These are phyloP conservation scores for Calosoma granatense DNA, from an alignment of 1,140 invertebrate genomes.

Conservation along the genomic window DNA sequence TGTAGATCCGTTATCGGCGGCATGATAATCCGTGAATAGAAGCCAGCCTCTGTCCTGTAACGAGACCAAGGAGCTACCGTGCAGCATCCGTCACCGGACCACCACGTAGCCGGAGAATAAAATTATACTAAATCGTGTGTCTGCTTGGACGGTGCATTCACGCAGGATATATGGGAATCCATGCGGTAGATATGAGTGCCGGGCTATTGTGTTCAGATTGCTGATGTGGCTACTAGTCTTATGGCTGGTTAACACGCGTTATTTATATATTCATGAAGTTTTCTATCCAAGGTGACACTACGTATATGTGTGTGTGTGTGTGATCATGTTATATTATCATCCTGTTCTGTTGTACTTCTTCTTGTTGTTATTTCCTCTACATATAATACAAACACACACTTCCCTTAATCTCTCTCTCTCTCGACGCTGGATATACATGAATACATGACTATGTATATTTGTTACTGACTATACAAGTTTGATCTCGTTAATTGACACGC, in stretches of 20 bases:
- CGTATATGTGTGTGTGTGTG: not conserved
- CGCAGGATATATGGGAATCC: not conserved
- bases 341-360: too few relatives aligned
- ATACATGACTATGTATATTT: not conserved
- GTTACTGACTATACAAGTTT: not conserved
- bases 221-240: conserved; percentile 5
- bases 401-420: too few relatives aligned
- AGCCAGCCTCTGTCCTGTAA: too few relatives aligned
- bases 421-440: too few relatives aligned
- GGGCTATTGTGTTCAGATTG: not conserved
- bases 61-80: too few relatives aligned
- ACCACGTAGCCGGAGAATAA: conserved; percentile 30
- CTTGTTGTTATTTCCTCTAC: not conserved
- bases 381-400: not conserved
- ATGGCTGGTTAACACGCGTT: conserved; percentile 1
- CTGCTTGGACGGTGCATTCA: not conserved
- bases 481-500: not conserved
- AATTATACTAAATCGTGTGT: conserved; percentile 34
- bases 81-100: conserved; percentile 28
- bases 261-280: conserved; percentile 4
- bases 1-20: too few relatives aligned
- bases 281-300: not conserved
- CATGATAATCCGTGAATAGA: too few relatives aligned
- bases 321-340: not conserved
- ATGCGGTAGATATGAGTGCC: not conserved